Evolutionary conservation across 2,113 vertebrate genomes (phyloP), one percentile per base, ranked within the genome.

Genomic region (Ictidomys tridecemlineatus): DNA sequence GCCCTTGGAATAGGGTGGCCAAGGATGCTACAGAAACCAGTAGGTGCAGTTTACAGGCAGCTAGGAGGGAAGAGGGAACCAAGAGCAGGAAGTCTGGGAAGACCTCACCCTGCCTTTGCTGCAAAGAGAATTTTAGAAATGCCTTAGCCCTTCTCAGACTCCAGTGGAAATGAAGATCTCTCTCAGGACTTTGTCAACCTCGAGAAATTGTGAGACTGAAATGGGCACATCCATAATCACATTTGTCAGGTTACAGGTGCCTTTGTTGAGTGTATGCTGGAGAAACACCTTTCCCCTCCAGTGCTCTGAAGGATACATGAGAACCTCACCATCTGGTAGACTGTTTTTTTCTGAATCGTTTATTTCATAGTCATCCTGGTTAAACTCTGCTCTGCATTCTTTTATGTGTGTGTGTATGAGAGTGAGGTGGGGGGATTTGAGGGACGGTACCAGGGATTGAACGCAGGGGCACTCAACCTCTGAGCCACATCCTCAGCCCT

Each of bases 281-380:
- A 83, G 56, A 79, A 86, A 18, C 8, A 20, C n/a, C 37, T 58
- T 84, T 80, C 16, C 20, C n/a, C 30, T 91, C 80, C 69, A 32
- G 48, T 65, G 74, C 69, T 86, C 67, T 76, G 73, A 91, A 79
- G 58, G 32, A 67, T 28, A 48, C 26, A 3, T 8, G 56, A 74
- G 56, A 76, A 17, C 30, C 30, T 6, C 56, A 53, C 22, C 17
- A 48, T 7, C 32, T 69, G 48, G 42, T 17, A 82, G 20, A 79
- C 78, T n/a, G 53, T 94, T 83, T 85, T 85, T 48, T 92, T 20
- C 34, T 56, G n/a, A 67, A 73, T 28, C 34, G 5, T 77, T 73
- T 80, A 61, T 58, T 92, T 72, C 63, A 51, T 37, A 86, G 45
- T 91, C 82, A 61, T 10, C 14, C 8, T 65, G 39, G 48, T 65